phyloP scores from a whole-genome alignment of 1,140 invertebrate genomes.

The Ostrea edulis region DNA sequence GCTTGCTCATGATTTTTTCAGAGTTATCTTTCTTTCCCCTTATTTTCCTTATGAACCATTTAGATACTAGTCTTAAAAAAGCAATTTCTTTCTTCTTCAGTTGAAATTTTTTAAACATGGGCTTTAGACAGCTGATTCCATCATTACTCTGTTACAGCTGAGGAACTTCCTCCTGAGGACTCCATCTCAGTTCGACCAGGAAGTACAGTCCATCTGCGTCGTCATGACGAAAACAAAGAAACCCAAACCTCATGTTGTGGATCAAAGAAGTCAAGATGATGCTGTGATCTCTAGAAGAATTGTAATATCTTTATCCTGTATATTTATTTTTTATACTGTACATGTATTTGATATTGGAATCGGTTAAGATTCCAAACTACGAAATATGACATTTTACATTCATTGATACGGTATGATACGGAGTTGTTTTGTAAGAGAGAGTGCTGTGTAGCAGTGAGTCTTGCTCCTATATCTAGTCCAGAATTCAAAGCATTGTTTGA shows the following conservation, averaged over 20 bases:
- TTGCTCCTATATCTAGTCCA: no score
- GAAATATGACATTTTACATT: neutral
- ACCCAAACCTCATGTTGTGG: neutral
- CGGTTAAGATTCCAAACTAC: neutral
- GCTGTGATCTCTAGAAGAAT: neutral
- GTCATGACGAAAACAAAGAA: neutral
- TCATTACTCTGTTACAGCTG: neutral
- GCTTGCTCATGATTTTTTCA: no score
- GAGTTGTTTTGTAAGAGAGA: neutral
- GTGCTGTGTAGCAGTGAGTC: no score
- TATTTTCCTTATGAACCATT: no score
- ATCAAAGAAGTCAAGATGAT: constrained; percentile 16
- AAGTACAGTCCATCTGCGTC: neutral
- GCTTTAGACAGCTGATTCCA: no score
- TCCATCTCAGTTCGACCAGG: neutral
- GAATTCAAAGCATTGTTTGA: no score
- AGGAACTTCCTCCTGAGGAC: constrained; percentile 33
- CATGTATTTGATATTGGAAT: neutral
- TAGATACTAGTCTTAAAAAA: no score
- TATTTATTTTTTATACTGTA: neutral
- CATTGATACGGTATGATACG: neutral
- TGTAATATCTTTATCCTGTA: neutral
- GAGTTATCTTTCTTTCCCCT: no score
- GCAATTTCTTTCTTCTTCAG: no score
- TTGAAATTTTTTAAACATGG: no score